Evolutionary conservation across 2,888 invertebrate genomes (phyloP).

Genomic region (Masnerella sp.): DNA sequence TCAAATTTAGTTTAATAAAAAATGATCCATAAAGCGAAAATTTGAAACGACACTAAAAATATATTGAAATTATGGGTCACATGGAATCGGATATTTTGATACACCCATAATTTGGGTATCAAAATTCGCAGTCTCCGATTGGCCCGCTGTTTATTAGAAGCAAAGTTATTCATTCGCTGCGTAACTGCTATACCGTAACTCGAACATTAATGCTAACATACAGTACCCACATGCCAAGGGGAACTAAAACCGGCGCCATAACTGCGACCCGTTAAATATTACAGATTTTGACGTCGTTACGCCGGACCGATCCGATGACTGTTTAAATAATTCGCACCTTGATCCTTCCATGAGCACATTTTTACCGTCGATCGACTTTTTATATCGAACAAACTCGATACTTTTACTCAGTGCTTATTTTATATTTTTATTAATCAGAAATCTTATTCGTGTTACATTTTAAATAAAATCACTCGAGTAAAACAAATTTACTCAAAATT

Average conservation of each 20-base stretch:
- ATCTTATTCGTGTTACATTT: too few relatives aligned
- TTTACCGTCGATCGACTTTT: slow-evolving; percentile 20
- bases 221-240: slow-evolving; percentile 6
- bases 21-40: too few relatives aligned
- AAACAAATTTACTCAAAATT: too few relatives aligned
- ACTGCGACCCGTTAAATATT: slow-evolving; percentile 42
- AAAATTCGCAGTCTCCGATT: slow-evolving; percentile 15
- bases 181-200: slow-evolving; percentile 29
- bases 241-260: slow-evolving; percentile 21
- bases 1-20: too few relatives aligned
- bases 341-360: slow-evolving; percentile 13
- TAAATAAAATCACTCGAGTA: too few relatives aligned
- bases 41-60: background rate
- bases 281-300: slow-evolving; percentile 31
- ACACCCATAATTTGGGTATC: slow-evolving; percentile 6
- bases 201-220: slow-evolving; percentile 19
- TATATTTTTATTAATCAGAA: too few relatives aligned
- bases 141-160: slow-evolving; percentile 28
- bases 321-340: slow-evolving; percentile 40
- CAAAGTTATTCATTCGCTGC: slow-evolving; percentile 38
- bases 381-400: slow-evolving; percentile 9
- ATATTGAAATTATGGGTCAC: background rate
- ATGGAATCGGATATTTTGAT: slow-evolving; percentile 6
- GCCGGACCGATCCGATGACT: slow-evolving; percentile 28
- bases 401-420: too few relatives aligned